Conservation (phyloP, 2,888 invertebrate species). For the Halocaridina rubra region DNA sequence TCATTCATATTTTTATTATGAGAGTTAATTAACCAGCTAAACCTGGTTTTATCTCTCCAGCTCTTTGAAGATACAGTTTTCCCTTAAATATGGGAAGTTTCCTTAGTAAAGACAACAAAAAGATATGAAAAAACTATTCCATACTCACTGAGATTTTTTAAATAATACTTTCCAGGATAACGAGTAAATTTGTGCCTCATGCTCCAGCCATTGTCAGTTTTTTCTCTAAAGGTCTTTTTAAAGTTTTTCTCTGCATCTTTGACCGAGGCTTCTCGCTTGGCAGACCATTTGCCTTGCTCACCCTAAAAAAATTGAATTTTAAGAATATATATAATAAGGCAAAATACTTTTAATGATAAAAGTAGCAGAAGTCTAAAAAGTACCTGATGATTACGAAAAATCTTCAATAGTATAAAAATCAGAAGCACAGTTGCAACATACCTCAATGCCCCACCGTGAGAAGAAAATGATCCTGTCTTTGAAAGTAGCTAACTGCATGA, state of each 20-base stretch:
- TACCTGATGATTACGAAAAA: not conserved
- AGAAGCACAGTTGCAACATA: not conserved
- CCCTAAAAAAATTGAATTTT: not conserved
- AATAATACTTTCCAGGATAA: slow-evolving; percentile 1
- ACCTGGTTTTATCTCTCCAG: no score
- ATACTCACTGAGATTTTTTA: not conserved
- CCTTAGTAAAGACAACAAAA: no score
- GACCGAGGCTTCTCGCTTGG: not conserved
- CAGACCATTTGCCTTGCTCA: slow-evolving; percentile 5
- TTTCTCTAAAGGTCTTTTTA: slow-evolving; percentile 20
- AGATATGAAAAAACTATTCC: not conserved
- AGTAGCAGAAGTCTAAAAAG: not conserved
- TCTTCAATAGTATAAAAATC: not conserved
- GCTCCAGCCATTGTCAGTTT: slow-evolving; percentile 12
- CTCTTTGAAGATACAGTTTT: no score
- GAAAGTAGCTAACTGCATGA: slow-evolving; percentile 1
- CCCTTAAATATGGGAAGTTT: no score
- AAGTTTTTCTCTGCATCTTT: slow-evolving; percentile 8
- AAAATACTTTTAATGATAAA: not conserved
- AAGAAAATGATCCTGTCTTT: slow-evolving; percentile 8
- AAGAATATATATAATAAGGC: not conserved
- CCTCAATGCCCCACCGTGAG: not conserved
- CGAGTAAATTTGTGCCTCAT: not conserved
- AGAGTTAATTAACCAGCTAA: no score
- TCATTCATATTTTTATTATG: no score